Conservation (phyloP, 2,113 vertebrate species). For the Argyrosomus japonicus region DNA sequence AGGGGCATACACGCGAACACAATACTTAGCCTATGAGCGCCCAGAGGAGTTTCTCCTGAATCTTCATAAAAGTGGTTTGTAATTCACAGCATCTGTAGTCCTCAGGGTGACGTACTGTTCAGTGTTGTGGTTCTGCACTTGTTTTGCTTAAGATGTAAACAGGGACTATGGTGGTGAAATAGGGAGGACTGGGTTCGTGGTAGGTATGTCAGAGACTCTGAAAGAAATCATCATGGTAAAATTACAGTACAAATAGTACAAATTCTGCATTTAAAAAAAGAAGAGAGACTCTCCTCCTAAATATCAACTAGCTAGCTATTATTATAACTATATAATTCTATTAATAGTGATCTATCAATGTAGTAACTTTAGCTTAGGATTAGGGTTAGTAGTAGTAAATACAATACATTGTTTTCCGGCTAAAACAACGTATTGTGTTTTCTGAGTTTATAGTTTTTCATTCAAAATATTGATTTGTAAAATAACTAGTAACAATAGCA, state of each 20-base stretch:
- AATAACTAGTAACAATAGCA: too few relatives aligned
- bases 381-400: too few relatives aligned
- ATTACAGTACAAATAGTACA: not conserved
- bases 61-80: conserved; percentile 43
- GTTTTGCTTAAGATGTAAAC: conserved; percentile 30
- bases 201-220: not conserved
- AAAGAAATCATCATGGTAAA: not conserved
- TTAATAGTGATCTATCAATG: too few relatives aligned
- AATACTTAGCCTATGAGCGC: not conserved
- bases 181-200: too few relatives aligned
- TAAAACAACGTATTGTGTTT: too few relatives aligned
- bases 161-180: not conserved
- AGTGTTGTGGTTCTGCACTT: conserved; percentile 28
- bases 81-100: conserved; percentile 36
- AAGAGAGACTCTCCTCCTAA: too few relatives aligned
- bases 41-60: conserved; percentile 19
- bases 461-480: too few relatives aligned
- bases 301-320: too few relatives aligned
- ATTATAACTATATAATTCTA: too few relatives aligned
- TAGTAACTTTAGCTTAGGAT: too few relatives aligned
- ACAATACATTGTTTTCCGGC: too few relatives aligned
- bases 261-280: not conserved
- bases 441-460: too few relatives aligned
- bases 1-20: conserved; percentile 12
- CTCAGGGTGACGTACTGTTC: conserved; percentile 2